Evolutionary conservation across 2,888 invertebrate species (phyloP), one percentile per base, ranked within the genome.

Genomic region (Myopa tessellatipennis): DNA sequence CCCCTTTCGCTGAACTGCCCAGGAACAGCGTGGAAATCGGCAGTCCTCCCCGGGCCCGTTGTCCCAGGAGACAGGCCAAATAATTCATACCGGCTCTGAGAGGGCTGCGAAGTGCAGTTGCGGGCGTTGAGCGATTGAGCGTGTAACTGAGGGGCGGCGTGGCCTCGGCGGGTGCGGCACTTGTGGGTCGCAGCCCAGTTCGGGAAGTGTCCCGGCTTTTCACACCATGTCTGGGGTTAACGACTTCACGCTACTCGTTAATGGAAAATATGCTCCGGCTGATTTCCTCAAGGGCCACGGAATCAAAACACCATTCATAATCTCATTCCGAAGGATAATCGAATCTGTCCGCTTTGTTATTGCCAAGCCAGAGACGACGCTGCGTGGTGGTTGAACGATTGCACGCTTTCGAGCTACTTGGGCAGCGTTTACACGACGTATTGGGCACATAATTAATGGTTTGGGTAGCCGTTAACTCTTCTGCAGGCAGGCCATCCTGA

Each of bases 241-340:
- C 38, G 63, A 63, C 63, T 63, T 74, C 65, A 52, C 65, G 63
- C 65, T 65, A 16, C 26, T 60, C 75, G 68, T 69, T 75, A 75
- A 75, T 75, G 58, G 68, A 75, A 69, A 75, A 75, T 75, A 75
- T 75, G 75, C 69, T 69, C 45, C n/a, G 34, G 40, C 14, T 60
- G 26, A 65, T 45, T 61, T 68, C 69, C 75, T 74, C 26, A 58
- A 75, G 75, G 60, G 75, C 61, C 60, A 40, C 18, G 75, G 60
- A 75, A 69, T 75, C 75, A 60, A 68, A 75, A 69, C 75, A 75
- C 69, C 75, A 69, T 75, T 69, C 68, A 60, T 75, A 75, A 75
- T 60, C 58, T 69, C 68, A 75, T 75, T 75, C 75, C 75, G 60
- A 69, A 60, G 75, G 75, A 58, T 75, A 75, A 75, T 75, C 75